Percentiles rank a stretch among this genome's conserved stretches.
Conservation (phyloP, 1,140 invertebrate genomes). For the Heterodera schachtii region DNA sequence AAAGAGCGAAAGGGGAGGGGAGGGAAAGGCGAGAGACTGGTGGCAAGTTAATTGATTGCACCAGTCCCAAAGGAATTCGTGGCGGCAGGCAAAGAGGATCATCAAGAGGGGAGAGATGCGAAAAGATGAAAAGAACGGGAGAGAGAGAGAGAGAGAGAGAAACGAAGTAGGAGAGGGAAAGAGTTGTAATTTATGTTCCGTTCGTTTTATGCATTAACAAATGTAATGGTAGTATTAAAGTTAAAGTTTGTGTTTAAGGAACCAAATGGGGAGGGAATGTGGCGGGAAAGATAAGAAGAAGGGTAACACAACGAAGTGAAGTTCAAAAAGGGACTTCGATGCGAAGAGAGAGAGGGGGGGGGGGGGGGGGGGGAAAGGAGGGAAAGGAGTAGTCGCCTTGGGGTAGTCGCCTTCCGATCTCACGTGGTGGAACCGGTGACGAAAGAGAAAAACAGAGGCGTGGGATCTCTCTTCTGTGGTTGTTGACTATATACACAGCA, state of each 20-base stretch:
- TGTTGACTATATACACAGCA: not conserved
- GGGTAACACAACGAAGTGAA: not conserved
- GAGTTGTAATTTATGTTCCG: not conserved
- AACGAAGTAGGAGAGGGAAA: not conserved
- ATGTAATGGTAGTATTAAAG: not conserved
- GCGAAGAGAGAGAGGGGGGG: too few species aligned
- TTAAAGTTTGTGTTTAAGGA: not conserved
- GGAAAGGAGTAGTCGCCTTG: not conserved
- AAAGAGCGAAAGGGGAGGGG: not conserved
- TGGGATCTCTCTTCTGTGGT: not conserved
- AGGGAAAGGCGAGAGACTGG: not conserved
- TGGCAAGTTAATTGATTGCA: slow-evolving; percentile 16
- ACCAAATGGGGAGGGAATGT: too few species aligned
- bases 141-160: not conserved
- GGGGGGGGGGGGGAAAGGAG: too few species aligned
- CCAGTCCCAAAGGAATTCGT: not conserved
- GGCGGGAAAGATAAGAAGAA: not conserved
- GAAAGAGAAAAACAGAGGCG: not conserved
- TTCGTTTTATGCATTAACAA: not conserved
- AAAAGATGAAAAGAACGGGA: not conserved
- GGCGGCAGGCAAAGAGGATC: not conserved
- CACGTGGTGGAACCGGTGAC: not conserved
- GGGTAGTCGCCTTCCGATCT: not conserved
- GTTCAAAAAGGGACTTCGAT: not conserved
- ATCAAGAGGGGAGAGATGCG: not conserved